Evolutionary conservation across 1,140 invertebrate genomes (phyloP), one percentile per base, ranked within the genome.

Genomic region (Drosophila cardini): DNA sequence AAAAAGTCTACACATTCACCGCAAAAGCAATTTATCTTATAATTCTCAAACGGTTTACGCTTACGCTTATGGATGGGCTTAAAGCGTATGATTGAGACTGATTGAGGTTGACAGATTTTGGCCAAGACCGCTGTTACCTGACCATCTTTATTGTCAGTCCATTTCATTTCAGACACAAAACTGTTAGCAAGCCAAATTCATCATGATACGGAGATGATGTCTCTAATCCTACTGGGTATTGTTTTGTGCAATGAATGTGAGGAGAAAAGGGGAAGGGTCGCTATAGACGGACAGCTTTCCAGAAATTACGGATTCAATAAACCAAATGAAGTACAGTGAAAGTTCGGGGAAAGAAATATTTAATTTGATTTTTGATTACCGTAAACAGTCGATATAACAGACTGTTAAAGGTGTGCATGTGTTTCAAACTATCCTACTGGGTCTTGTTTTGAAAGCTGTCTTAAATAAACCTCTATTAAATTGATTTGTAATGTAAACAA

Each of bases 61-160:
- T 6, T 9, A 1, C 10, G 10, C 11, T 26, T n/a, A 50, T 50
- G 26, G n/a, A 30, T 34, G 13, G n/a, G 30, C 6, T 53, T 34
- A 34, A 34, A 36, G 5, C 13, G 32, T n/a, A 9, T 53, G 50
- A 53, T 53, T 53, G 50, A 53, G 32, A 36, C 50, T 53, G 50
- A 53, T 53, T 53, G 50, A 53, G 50, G 50, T 36, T 53, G 50
- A 53, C 50, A 52, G 11, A 52, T 52, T 52, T 52, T 8, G 50
- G 50, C 26, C 50, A 36, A 36, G 8, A 50, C 46, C 46, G 18
- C 10, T 26, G 0, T 6, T 50, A 50, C 46, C 46, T 50, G 46
- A 11, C 15, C 46, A 30, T 26, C 46, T 26, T 50, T 50, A 50
- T 50, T 50, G 46, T 26, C 21, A 26, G 21, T 36, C 46, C 46